phyloP scores from a whole-genome alignment of 2,113 vertebrate species.

The Azemiops feae region DNA sequence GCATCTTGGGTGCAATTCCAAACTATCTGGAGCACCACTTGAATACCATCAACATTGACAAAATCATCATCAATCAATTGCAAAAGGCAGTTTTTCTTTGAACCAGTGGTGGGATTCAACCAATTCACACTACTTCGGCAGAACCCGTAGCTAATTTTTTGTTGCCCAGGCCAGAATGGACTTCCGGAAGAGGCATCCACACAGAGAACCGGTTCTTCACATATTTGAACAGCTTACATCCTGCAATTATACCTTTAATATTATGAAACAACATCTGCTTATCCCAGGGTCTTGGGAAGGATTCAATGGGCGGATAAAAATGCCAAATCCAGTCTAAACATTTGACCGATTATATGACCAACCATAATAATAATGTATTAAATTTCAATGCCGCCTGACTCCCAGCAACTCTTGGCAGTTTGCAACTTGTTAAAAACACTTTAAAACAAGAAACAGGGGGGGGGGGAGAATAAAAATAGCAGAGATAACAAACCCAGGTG shows the following conservation, averaged over 20 bases:
- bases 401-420: not conserved
- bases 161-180: too few relatives aligned
- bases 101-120: too few relatives aligned
- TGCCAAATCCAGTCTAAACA: not conserved
- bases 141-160: too few relatives aligned
- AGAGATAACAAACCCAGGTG: not conserved
- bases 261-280: not conserved
- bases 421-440: not conserved
- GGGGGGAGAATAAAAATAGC: not conserved
- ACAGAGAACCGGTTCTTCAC: too few relatives aligned
- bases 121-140: too few relatives aligned
- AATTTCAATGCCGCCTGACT: not conserved
- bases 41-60: not conserved
- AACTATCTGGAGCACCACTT: not conserved
- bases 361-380: not conserved
- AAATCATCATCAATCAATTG: not conserved
- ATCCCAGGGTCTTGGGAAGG: not conserved
- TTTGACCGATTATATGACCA: not conserved
- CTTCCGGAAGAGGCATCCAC: too few relatives aligned
- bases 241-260: not conserved
- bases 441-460: not conserved
- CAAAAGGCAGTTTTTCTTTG: not conserved
- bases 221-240: not conserved
- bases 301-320: not conserved
- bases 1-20: not conserved